Conservation (phyloP, 2,797 vertebrate species). For the Sebastes nivosus region DNA sequence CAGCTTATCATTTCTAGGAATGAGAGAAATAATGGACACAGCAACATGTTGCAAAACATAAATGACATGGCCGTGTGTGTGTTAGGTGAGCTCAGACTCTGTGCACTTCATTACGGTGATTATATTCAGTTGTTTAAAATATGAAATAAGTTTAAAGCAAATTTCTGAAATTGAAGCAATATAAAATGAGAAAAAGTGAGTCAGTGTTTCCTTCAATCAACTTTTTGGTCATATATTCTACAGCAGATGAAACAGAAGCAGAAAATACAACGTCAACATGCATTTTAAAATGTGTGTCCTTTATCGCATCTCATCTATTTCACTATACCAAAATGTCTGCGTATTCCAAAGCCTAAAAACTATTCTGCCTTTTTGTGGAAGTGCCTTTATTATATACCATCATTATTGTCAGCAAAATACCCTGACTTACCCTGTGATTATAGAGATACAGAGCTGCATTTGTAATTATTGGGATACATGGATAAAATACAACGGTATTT, state of each 20-base stretch:
- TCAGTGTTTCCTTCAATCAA: neutral
- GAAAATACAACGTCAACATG: neutral
- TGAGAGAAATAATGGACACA: neutral
- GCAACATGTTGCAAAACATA: neutral
- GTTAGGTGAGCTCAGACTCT: neutral
- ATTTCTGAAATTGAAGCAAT: neutral
- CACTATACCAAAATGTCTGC: no score
- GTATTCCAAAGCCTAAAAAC: neutral
- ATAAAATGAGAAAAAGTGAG: neutral
- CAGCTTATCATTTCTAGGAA: neutral
- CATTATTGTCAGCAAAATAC: neutral
- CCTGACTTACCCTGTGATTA: neutral
- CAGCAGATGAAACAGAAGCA: neutral
- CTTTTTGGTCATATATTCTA: neutral
- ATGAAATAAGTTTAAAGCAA: neutral
- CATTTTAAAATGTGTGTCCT: neutral
- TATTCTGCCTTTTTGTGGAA: neutral
- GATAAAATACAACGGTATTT: neutral
- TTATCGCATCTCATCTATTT: neutral
- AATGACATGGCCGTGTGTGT: neutral
- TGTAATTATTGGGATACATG: neutral
- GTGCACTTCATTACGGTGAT: neutral
- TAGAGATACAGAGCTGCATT: neutral
- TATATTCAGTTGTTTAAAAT: neutral
- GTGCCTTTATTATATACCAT: neutral